A percentile compares a stretch with the other conserved stretches of the same genome.
Conservation (phyloP, 2,888 invertebrate species). For the Drosophila nigritarsus region DNA sequence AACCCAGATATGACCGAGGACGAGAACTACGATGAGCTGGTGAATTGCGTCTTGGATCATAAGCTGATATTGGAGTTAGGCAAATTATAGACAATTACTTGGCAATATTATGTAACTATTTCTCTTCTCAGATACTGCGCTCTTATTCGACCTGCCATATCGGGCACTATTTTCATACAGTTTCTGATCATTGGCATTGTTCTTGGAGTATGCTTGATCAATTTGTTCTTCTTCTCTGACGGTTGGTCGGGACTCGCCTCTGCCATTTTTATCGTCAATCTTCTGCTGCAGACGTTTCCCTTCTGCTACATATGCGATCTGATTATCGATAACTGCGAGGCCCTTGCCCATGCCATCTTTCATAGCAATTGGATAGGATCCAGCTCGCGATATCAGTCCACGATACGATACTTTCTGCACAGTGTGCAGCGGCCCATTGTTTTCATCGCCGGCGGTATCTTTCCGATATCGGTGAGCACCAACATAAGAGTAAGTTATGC, state of each 20-base stretch:
- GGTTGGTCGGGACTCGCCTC: constrained; percentile 63
- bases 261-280: constrained; percentile 51
- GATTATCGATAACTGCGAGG: constrained; percentile 69
- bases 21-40: constrained; percentile 67
- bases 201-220: constrained; percentile 68
- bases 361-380: constrained; percentile 46
- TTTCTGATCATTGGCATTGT: constrained; percentile 69
- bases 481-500: constrained; percentile 66
- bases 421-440: neutral
- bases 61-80: constrained; percentile 71
- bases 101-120: neutral
- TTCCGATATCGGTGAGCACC: constrained; percentile 66
- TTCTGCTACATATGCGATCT: constrained; percentile 74
- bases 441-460: constrained; percentile 59
- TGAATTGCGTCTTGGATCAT: constrained; percentile 71
- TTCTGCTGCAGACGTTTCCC: constrained; percentile 71
- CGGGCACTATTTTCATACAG: constrained; percentile 74
- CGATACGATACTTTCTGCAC: constrained; percentile 64
- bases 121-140: constrained; percentile 48
- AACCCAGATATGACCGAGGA: constrained; percentile 44
- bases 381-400: constrained; percentile 56
- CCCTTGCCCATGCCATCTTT: too few species aligned
- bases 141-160: constrained; percentile 68
- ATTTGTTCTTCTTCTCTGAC: constrained; percentile 67
- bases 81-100: neutral